phyloP scores from a whole-genome alignment of 2,888 invertebrate genomes.

The Apamea anceps region DNA sequence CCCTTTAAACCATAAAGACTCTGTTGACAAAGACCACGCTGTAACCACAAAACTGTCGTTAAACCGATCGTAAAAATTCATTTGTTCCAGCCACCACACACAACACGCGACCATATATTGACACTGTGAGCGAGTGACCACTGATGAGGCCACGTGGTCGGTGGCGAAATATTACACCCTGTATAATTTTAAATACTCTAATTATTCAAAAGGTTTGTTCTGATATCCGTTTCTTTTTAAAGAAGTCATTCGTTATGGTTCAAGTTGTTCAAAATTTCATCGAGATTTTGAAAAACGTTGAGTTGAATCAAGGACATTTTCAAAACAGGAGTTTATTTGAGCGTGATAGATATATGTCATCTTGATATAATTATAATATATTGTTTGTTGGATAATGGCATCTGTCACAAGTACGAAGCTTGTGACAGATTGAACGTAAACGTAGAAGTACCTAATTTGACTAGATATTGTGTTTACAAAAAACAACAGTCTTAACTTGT shows the following conservation, averaged over 20 bases:
- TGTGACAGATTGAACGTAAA: too few relatives aligned
- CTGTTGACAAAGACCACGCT: slow-evolving; percentile 48
- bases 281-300: background rate
- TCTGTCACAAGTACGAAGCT: too few relatives aligned
- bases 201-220: background rate
- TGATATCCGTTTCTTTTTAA: background rate
- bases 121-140: slow-evolving; percentile 38
- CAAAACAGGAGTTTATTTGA: too few relatives aligned
- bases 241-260: background rate
- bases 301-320: background rate
- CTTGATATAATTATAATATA: too few relatives aligned
- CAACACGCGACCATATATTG: slow-evolving; percentile 57
- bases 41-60: slow-evolving; percentile 54
- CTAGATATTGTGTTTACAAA: too few relatives aligned
- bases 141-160: slow-evolving; percentile 19
- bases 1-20: slow-evolving; percentile 34
- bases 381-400: too few relatives aligned
- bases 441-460: too few relatives aligned
- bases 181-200: slow-evolving; percentile 9
- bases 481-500: too few relatives aligned
- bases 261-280: background rate
- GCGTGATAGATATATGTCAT: too few relatives aligned
- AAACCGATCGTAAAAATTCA: slow-evolving; percentile 54
- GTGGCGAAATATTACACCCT: background rate
- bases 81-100: slow-evolving; percentile 29